A percentile compares a stretch with the other conserved stretches of the same genome.
These are phyloP conservation scores for Poecilia velifera DNA, from an alignment of 2,797 vertebrate species.

Conservation along the genomic window DNA sequence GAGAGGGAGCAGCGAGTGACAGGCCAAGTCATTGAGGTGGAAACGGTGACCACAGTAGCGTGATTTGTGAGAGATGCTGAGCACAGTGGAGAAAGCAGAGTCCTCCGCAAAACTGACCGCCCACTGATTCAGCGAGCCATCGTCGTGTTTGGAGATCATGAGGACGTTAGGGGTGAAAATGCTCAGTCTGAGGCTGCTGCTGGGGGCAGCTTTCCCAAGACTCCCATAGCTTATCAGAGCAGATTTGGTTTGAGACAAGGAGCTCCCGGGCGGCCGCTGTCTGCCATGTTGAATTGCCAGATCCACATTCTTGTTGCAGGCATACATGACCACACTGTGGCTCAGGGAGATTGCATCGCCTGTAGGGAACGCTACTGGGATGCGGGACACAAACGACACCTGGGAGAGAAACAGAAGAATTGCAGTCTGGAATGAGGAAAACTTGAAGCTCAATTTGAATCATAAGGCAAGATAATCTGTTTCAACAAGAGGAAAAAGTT, in stretches of 20 bases:
- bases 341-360: slow-evolving; percentile 97
- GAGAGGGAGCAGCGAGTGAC: slow-evolving; percentile 95
- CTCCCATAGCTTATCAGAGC: slow-evolving; percentile 89
- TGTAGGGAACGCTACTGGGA: slow-evolving; percentile 95
- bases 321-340: slow-evolving; percentile 97
- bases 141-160: slow-evolving; percentile 98
- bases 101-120: slow-evolving; percentile 96
- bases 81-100: slow-evolving; percentile 96
- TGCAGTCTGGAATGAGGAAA: slow-evolving; percentile 2
- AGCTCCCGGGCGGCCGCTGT: slow-evolving; percentile 86
- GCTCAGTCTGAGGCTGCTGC: slow-evolving; percentile 89
- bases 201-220: slow-evolving; percentile 85
- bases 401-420: slow-evolving; percentile 58
- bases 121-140: slow-evolving; percentile 98
- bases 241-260: slow-evolving; percentile 86
- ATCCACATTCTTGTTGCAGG: slow-evolving; percentile 97
- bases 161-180: slow-evolving; percentile 98
- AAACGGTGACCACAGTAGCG: slow-evolving; percentile 98
- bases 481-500: background rate
- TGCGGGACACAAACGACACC: slow-evolving; percentile 98
- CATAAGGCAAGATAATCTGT: background rate
- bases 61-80: slow-evolving; percentile 97
- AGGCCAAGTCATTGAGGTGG: slow-evolving; percentile 97
- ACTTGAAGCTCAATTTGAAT: background rate
- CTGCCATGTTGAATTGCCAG: slow-evolving; percentile 94